These are phyloP conservation scores for Caranx melampygus DNA, from an alignment of 2,113 vertebrate genomes.

Conservation along the genomic window DNA sequence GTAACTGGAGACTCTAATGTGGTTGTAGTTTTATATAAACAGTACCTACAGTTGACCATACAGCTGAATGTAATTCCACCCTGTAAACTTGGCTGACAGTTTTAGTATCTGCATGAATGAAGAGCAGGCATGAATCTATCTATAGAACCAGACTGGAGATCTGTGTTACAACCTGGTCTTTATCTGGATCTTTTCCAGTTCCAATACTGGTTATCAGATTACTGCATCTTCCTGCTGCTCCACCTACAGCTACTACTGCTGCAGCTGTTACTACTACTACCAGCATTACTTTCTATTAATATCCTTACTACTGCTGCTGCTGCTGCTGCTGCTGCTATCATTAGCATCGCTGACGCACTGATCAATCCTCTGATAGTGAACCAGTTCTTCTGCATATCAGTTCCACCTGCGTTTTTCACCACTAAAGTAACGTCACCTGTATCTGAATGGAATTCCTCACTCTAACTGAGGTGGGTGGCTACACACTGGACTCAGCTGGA, in stretches of 20 bases:
- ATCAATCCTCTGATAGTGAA: neutral
- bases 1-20: no score
- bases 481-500: constrained; percentile 7
- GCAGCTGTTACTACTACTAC: constrained; percentile 7
- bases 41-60: no score
- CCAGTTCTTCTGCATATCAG: neutral
- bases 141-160: no score
- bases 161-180: no score
- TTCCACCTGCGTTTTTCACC: neutral
- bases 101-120: neutral
- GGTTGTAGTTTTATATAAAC: no score
- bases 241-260: constrained; percentile 4
- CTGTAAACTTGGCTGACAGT: neutral
- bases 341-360: neutral
- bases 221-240: constrained; percentile 5
- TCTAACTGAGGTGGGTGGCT: neutral
- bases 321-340: neutral
- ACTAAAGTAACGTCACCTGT: neutral
- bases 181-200: constrained; percentile 2
- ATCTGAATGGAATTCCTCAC: neutral
- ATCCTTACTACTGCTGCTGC: constrained; percentile 10
- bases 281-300: constrained; percentile 1
- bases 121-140: no score
- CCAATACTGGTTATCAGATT: constrained; percentile 17
- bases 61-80: no score